Evolutionary conservation across 1,140 invertebrate genomes (phyloP), one percentile per base, ranked within the genome.

Genomic region (Olivierus martensii): DNA sequence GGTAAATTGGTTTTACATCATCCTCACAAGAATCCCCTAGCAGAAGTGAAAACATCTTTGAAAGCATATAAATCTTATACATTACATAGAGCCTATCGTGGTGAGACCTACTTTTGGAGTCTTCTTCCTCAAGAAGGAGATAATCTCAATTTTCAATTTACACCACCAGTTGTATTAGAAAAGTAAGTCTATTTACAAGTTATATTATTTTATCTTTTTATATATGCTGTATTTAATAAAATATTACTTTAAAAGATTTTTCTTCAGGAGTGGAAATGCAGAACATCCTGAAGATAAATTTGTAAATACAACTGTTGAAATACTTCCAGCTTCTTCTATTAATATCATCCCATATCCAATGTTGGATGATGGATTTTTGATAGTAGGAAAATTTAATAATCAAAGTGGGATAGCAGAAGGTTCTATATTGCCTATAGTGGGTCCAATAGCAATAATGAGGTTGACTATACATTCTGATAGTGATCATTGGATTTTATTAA

Each of bases 91-190:
- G 90, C 88, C 7, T 97, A 97, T 64, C 73, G 77, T 36, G 92
- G 93, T 0, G 79, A 87, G 62, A 82, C 81, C 0, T 93, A 86
- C 62, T 96, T 94, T 67, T 96, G 93, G 93, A 89, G 87, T 11
- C 68, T 88, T 11, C 73, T 84, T 15, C 91, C 91, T 0, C 80
- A 84, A 58, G 76, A 79, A 28, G 87, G 85, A 2, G 87, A 95
- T 66, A 73, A 79, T 43, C 72, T 95, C 11, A 78, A 79, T 49
- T 87, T 96, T 65, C 79, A 80, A 65, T 93, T 93, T 66, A 73
- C 75, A 43, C 76, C 78, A 55, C 85, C 90, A 36, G 78, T 82
- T 61, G 62, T 71, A 61, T 67, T 95, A 59, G 81, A 82, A 47
- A 57, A 51, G 55, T 57, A 45, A 50, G 55, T 60, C 6, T 10